Evolutionary conservation across 1,140 invertebrate genomes (phyloP).

Genomic region (Parasteatoda tepidariorum): DNA sequence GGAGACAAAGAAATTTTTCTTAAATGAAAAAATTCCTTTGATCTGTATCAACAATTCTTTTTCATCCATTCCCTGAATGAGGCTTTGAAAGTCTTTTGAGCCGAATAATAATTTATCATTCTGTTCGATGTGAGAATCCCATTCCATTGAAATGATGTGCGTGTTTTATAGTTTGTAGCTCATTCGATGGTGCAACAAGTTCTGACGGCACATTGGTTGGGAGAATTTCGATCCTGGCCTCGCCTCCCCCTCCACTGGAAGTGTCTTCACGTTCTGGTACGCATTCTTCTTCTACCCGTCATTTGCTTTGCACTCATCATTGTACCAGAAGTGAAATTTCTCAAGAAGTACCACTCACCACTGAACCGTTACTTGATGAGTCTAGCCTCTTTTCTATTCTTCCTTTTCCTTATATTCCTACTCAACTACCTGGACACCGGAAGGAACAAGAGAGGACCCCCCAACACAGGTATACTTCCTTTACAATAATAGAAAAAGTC

Average conservation of each 20-base stretch:
- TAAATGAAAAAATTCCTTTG: too few relatives aligned
- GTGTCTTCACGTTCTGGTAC: constrained; percentile 61
- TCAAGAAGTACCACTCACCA: constrained; percentile 69
- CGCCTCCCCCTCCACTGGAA: constrained; percentile 70
- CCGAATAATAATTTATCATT: too few relatives aligned
- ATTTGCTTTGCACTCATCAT: constrained; percentile 64
- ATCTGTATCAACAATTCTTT: too few relatives aligned
- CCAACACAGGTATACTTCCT: constrained; percentile 67
- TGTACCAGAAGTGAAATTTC: constrained; percentile 71
- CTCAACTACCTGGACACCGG: constrained; percentile 70
- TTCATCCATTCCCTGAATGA: too few relatives aligned
- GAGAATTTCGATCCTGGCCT: constrained; percentile 73
- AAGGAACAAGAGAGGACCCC: constrained; percentile 68
- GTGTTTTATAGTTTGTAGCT: constrained; percentile 74
- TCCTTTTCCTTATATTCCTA: constrained; percentile 74
- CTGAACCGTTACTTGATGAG: constrained; percentile 68
- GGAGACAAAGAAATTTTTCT: too few relatives aligned
- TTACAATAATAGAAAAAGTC: too few relatives aligned
- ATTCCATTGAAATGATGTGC: too few relatives aligned
- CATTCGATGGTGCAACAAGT: constrained; percentile 81
- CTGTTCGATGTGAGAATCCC: too few relatives aligned
- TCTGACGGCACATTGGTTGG: constrained; percentile 71
- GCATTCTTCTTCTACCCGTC: constrained; percentile 20
- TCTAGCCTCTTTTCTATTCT: constrained; percentile 72
- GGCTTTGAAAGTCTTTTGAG: too few relatives aligned